Base-by-base conservation (phyloP, 2,113 vertebrate species). In the Trematocara stigmaticum region DNA sequence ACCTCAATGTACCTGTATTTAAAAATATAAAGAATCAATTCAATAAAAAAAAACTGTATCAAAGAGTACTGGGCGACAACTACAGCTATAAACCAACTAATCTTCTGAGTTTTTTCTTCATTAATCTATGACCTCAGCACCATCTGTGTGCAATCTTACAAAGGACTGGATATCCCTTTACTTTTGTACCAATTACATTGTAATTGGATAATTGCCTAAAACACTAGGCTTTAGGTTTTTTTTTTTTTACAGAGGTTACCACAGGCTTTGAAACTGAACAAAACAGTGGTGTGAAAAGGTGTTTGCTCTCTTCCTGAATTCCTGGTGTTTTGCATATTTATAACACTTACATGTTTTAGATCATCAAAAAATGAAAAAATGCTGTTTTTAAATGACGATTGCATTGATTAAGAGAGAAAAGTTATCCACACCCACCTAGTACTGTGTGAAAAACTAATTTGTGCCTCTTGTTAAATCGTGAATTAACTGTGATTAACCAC, bases 371-470 rank as follows among this genome's bases (percentile, higher is more conserved):
- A 55, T 23, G 0, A 23, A 55, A 61, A 61, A 61, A 61, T 35
- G 5, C 15, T 35, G 57, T 35, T 61, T 61, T 61, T 1, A 61
- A 61, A 35, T 61, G 31, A 18, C 10, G 57, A 35, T 4, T 61
- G 9, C 57, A 61, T 61, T 61, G 31, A 61, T 35, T 61, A 34
- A 61, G 9, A 0, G 57, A 61, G 31, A 61, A 61, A 6, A n/a
- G 31, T 61, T 61, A 10, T 61, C 29, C 57, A 10, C 10, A 61
- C 29, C 29, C 29, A 61, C 57, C 15, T 34, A 8, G 57, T 18
- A 34, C 29, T 10, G 15, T 4, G 57, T 34, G 8, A 61, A 0
- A 61, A 61, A 61, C 5, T 0, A 61, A 35, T 34, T 34, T 59
- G 29, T 18, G 2, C 8, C 29, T 18, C 57, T 61, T 61, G 15